Percentiles rank a stretch among this genome's conserved stretches.
These are phyloP conservation scores for Caradrina kadenii DNA, from an alignment of 2,888 invertebrate species.

Conservation along the genomic window DNA sequence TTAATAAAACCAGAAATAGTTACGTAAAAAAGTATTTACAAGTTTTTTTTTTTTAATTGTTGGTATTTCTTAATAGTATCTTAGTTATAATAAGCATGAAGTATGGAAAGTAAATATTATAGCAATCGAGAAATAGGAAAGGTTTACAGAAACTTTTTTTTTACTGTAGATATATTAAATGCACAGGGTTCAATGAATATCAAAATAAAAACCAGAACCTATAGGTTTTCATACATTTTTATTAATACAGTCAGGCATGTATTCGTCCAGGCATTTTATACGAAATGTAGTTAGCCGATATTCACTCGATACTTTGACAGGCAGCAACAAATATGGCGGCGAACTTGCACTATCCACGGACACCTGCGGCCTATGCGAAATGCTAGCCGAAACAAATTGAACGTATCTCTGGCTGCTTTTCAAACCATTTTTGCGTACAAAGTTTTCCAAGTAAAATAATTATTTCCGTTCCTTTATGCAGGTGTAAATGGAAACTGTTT, in stretches of 20 bases:
- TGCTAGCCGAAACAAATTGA: slow-evolving; percentile 38
- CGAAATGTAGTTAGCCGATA: slow-evolving; percentile 27
- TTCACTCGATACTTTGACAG: slow-evolving; percentile 10
- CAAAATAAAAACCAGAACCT: no score
- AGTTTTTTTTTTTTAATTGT: slow-evolving; percentile 4
- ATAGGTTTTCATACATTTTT: background rate
- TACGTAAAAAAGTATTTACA: slow-evolving; percentile 20
- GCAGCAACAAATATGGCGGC: slow-evolving; percentile 15
- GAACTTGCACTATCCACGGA: slow-evolving; percentile 31
- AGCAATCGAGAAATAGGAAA: no score
- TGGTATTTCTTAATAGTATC: background rate
- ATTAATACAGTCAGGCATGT: slow-evolving; percentile 1
- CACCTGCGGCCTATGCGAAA: slow-evolving; percentile 44
- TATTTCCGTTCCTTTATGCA: slow-evolving; percentile 12
- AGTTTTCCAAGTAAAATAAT: slow-evolving; percentile 33
- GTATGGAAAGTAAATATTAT: background rate
- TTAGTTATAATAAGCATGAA: background rate
- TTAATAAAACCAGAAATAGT: slow-evolving; percentile 30
- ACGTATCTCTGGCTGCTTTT: slow-evolving; percentile 16
- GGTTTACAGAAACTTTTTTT: no score
- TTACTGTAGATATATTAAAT: no score
- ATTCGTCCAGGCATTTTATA: background rate
- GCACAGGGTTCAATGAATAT: no score
- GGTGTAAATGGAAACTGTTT: slow-evolving; percentile 20
- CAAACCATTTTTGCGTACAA: slow-evolving; percentile 15